Evolutionary conservation across 2,797 vertebrate species (phyloP), one percentile per base, ranked within the genome.

Genomic region (Parauchenoglanis ngamensis): DNA sequence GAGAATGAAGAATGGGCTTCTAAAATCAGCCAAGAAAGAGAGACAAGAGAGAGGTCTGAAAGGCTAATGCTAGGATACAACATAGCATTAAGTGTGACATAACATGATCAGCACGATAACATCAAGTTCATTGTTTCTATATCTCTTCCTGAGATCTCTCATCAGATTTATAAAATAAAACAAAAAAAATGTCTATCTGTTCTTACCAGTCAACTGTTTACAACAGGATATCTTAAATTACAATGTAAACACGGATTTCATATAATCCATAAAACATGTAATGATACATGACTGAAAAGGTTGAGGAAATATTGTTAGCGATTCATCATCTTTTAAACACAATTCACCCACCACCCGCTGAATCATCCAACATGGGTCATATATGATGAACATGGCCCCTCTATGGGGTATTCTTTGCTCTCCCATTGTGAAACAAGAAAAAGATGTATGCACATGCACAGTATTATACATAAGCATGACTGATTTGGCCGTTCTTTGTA

Each of bases 391-490:
- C 68, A 84, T 31, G 19, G 49, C 54, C 72, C 28, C 25, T 76
- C 46, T 21, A 12, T 80, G 65, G 15, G 44, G 10, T 46, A 25
- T 40, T 19, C 35, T 57, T 28, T 61, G 73, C 44, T 10, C 79
- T 70, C 73, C 63, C 15, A 46, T 49, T 68, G 73, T 85, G 76
- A 72, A 84, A 85, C 25, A 85, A 73, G 13, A 52, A 54, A 46
- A 52, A 70, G 63, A 25, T 57, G 76, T 80, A 61, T 46, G 63
- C 7, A 73, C 65, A 73, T 61, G 63, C 35, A 52, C 7, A 25
- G 17, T 79, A 35, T n/a, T 63, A 65, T 68, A 63, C 76, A 19
- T 63, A 85, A 73, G 44, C 83, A 19, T 85, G 76, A 73, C 67
- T 80, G 67, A 40, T 88, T 87, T 80, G 35, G 52, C 72, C 7